These are phyloP conservation scores for Athene noctua DNA, from an alignment of 2,113 vertebrate species.

Conservation along the genomic window DNA sequence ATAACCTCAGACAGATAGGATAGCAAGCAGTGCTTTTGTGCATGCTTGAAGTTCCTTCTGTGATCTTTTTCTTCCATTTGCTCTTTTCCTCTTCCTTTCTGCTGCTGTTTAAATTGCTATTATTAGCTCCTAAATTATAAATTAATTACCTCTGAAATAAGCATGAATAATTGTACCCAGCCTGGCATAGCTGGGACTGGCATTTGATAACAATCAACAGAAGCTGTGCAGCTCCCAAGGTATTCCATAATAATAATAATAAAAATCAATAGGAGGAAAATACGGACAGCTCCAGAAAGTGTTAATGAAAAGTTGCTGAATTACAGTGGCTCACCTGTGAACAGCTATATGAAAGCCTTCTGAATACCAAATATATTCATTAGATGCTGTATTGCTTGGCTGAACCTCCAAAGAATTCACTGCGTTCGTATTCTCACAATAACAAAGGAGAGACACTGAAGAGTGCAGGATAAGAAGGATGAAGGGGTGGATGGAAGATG, in stretches of 20 bases:
- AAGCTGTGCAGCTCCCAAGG: not conserved
- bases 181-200: not conserved
- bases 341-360: constrained; percentile 9
- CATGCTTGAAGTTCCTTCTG: not conserved
- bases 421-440: not conserved
- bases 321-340: constrained; percentile 13
- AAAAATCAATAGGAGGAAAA: constrained; percentile 44
- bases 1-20: not conserved
- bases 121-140: constrained; percentile 22
- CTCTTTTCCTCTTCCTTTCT: not conserved
- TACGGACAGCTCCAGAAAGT: constrained; percentile 9
- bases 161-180: not conserved
- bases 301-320: constrained; percentile 58
- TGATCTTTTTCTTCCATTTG: not conserved
- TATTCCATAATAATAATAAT: constrained; percentile 16
- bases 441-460: not conserved
- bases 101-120: not conserved
- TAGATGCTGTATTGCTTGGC: constrained; percentile 10
- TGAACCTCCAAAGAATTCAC: constrained; percentile 35
- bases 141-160: constrained; percentile 37
- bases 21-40: not conserved
- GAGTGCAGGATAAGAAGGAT: not conserved
- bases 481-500: not conserved
- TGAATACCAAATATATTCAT: constrained; percentile 59
- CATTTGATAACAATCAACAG: constrained; percentile 18